A percentile compares a stretch with the other conserved stretches of the same genome.
Conservation (phyloP, 2,113 vertebrate genomes). For the Misgurnus mizolepis region DNA sequence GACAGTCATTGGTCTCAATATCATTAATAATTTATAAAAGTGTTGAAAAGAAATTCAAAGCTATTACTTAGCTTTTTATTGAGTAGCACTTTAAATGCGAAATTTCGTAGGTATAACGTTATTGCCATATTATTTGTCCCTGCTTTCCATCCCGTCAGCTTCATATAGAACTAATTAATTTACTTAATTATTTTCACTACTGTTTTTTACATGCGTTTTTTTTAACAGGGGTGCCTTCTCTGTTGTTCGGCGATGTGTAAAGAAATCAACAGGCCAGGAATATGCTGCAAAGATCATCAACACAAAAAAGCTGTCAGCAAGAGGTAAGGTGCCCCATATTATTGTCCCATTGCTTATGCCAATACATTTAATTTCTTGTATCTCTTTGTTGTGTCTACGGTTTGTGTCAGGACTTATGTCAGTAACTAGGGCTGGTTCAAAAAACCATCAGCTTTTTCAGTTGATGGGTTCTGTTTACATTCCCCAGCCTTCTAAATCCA, state of each 20-base stretch:
- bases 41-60: not conserved
- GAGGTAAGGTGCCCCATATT: conserved; percentile 80
- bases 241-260: conserved; percentile 94
- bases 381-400: not conserved
- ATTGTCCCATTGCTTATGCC: not conserved
- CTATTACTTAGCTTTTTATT: not conserved
- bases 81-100: not conserved
- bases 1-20: conserved; percentile 7
- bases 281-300: conserved; percentile 99
- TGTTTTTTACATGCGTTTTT: conserved; percentile 31
- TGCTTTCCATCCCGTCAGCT: not conserved
- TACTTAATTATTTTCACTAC: not conserved
- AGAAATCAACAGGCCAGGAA: conserved; percentile 95
- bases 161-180: not conserved
- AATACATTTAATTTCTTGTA: not conserved
- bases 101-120: not conserved
- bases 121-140: not conserved
- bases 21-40: conserved; percentile 17
- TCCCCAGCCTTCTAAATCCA: no score
- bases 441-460: no score
- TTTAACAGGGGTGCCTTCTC: conserved; percentile 94
- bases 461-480: no score
- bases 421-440: no score
- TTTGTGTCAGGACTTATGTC: not conserved
- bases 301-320: conserved; percentile 97